Evolutionary conservation across 2,113 vertebrate species (phyloP), one percentile per base, ranked within the genome.

Genomic region (Peucedramus taeniatus): DNA sequence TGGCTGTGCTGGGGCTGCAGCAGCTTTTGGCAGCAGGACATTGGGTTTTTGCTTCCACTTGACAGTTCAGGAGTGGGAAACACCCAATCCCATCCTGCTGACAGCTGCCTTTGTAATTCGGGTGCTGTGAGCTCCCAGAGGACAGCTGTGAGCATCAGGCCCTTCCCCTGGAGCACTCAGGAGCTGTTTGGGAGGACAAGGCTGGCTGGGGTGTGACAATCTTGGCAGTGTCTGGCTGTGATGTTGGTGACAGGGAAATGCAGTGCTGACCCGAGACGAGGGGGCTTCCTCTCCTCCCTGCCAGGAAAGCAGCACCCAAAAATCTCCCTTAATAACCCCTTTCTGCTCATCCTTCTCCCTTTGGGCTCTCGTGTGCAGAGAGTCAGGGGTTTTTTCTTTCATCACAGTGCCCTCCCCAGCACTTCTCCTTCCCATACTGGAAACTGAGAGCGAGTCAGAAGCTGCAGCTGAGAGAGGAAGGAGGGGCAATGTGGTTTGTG

Each of bases 201-300:
- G 61, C 35, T 51, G 53, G 6, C 37, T 10, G 23, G 45, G 31
- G 30, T 14, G 69, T 47, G 65, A 57, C 33, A 18, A 0, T n/a
- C 69, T 47, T 1, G 3, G 51, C 5, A 2, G 44, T 24, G 31
- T 30, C 61, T 68, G 65, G 22, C 89, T 63, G 51, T 31, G 50
- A 17, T 9, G 22, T 3, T 79, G 42, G 57, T 7, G 24, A 45
- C 37, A 39, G 64, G 39, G 40, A 61, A 89, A 35, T 23, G 18
- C 0, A 3, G 44, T 42, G 42, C 33, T 69, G 39, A 33, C 17
- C n/a, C 0, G 1, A 84, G 21, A 20, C 0, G 0, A 66, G 23
- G 23, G 51, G 13, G 7, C 2, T 92, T 53, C 21, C 18, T 53
- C 57, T 87, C 8, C 51, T 49, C 16, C 33, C 81, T 60, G n/a